Conservation (phyloP, 2,113 vertebrate species). For the Zonotrichia leucophrys region DNA sequence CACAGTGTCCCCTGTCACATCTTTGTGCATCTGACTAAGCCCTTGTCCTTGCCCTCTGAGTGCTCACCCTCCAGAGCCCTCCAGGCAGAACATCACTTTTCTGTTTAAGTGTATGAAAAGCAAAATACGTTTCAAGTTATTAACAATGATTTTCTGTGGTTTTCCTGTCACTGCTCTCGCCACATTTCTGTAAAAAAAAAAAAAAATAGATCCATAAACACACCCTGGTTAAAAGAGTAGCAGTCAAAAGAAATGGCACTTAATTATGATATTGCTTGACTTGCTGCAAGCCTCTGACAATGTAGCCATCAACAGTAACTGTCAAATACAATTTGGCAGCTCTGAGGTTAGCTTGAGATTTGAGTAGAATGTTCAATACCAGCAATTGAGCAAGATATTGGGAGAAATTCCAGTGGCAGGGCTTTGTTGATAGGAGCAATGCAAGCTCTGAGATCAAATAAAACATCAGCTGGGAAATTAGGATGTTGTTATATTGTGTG, state of each 20-base stretch:
- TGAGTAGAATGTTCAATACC: neutral
- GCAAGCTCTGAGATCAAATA: neutral
- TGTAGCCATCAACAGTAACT: neutral
- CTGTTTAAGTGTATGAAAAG: neutral
- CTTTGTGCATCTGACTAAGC: neutral
- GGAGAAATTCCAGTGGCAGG: neutral
- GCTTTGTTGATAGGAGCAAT: neutral
- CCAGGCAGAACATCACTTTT: neutral
- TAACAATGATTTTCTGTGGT: neutral
- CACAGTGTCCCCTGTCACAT: neutral
- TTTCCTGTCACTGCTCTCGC: neutral
- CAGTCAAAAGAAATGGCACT: neutral
- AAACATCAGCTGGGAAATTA: constrained; percentile 1
- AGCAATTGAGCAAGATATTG: neutral
- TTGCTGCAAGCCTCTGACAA: neutral
- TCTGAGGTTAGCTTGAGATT: neutral
- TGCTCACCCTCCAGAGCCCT: neutral
- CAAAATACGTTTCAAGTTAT: neutral
- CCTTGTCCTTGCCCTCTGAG: neutral
- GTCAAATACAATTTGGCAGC: neutral
- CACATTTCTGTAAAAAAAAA: neutral
- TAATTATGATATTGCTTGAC: neutral
- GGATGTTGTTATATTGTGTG: neutral
- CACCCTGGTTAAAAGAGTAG: neutral
- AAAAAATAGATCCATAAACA: neutral